These are phyloP conservation scores for Donacobius atricapilla DNA, from an alignment of 2,113 vertebrate species.

Conservation along the genomic window DNA sequence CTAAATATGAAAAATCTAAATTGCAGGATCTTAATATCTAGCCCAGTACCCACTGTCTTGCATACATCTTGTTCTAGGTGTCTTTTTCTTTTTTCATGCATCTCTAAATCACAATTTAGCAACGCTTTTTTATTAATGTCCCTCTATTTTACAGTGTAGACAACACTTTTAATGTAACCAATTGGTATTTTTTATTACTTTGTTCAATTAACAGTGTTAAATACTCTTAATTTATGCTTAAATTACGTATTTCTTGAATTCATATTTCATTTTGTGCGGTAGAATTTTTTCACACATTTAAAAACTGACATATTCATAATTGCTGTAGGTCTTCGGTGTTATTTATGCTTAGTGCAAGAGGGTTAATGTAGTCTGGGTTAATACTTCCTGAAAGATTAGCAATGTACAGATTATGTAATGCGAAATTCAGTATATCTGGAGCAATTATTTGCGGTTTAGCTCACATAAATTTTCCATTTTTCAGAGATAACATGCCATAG, in stretches of 20 bases:
- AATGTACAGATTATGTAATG: neutral
- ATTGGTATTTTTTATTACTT: neutral
- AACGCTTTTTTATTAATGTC: neutral
- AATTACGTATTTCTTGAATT: neutral
- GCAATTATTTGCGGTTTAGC: slow-evolving; percentile 53
- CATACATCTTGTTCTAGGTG: neutral
- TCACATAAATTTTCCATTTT: slow-evolving; percentile 33
- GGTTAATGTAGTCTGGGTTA: neutral
- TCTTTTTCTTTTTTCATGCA: neutral
- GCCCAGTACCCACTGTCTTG: neutral
- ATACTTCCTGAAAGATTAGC: slow-evolving; percentile 46
- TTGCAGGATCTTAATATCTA: neutral
- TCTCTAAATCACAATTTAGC: neutral
- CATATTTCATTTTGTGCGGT: neutral
- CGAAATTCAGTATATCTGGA: slow-evolving; percentile 29
- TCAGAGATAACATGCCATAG: slow-evolving; percentile 36
- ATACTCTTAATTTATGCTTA: neutral
- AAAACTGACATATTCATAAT: neutral
- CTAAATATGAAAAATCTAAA: neutral
- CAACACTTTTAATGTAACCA: neutral
- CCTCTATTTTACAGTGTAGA: neutral
- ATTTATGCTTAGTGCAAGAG: neutral
- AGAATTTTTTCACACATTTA: neutral
- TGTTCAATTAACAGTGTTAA: neutral
- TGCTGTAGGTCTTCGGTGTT: neutral